Evolutionary conservation across 1,140 invertebrate genomes (phyloP).

Genomic region (Telenomus remus): DNA sequence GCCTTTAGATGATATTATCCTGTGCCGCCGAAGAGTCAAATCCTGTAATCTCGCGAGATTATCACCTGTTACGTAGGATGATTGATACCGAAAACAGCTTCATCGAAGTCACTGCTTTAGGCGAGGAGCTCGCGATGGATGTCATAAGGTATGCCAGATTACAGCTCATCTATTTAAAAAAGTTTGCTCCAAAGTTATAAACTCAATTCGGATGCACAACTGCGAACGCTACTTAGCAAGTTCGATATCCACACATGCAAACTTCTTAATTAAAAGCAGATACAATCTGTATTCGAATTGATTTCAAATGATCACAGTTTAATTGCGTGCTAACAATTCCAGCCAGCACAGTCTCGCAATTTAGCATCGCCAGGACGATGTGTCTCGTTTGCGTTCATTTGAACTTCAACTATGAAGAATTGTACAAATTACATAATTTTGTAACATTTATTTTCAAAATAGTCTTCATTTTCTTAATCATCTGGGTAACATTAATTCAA

Average conservation of each 20-base stretch:
- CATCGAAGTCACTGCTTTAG: slow-evolving; percentile 92
- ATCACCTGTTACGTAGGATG: slow-evolving; percentile 90
- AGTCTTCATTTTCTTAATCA: no score
- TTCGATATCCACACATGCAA: no score
- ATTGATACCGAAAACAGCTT: slow-evolving; percentile 94
- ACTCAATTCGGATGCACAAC: not conserved
- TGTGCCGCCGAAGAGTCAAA: slow-evolving; percentile 92
- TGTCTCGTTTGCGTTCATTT: no score
- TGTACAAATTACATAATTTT: no score
- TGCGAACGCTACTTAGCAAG: not conserved
- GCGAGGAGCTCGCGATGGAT: slow-evolving; percentile 94
- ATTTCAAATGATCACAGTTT: not conserved
- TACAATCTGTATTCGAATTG: no score
- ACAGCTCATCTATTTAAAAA: slow-evolving; percentile 2
- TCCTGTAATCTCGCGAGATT: slow-evolving; percentile 89
- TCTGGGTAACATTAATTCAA: no score
- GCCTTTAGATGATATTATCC: slow-evolving; percentile 87
- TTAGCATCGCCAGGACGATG: no score
- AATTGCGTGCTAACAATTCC: not conserved
- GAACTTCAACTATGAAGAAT: no score
- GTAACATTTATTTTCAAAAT: no score
- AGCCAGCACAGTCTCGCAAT: not conserved
- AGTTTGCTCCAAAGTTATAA: not conserved
- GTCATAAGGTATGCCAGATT: slow-evolving; percentile 84
- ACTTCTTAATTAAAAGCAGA: no score